Evolutionary conservation across 1,140 invertebrate species (phyloP), one percentile per base, ranked within the genome.

Genomic region (Asbolus verrucosus): DNA sequence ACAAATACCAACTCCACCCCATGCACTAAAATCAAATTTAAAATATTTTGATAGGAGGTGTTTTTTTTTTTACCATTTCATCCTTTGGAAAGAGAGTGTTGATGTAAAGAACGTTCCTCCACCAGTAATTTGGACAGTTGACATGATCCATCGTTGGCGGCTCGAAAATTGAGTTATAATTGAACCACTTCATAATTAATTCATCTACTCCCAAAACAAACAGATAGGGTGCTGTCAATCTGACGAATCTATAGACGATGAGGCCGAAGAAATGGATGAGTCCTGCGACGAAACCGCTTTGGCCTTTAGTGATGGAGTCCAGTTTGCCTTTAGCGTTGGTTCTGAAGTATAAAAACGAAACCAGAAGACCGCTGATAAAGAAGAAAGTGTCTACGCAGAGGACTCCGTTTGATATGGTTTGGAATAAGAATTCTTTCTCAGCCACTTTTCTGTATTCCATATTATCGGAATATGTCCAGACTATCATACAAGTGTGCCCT

Each of bases 351-450:
- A 94, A 82, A 78, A 91, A 94, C 6, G 91, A 90, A 13, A 94
- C 92, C 74, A 94, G 84, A 74, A 93, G 85, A 13, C 92, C 92
- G 60, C 92, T 92, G 73, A 92, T 90, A 78, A 95, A 93, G 85
- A 97, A 97, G 83, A 96, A 97, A 0, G 94, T 94, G 78, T 96
- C 94, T 0, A 97, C 95, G 70, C 94, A 94, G 80, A 94, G 94
- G 0, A 92, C 89, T 0, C 92, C 94, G 80, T 95, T 96, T 8
- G 90, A 88, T 21, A 95, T 90, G 0, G 92, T 90, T 82, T 94
- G 92, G 77, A 94, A 94, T 66, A 91, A 84, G 80, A 94, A 90
- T 73, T 91, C 89, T 77, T 91, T 90, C 78, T 94, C 91, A 8
- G 93, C 87, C 16, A 93, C 84, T 71, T 88, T 90, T 46, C 92